Base-by-base conservation (phyloP, 2,797 vertebrate species). In the Spea hammondii region DNA sequence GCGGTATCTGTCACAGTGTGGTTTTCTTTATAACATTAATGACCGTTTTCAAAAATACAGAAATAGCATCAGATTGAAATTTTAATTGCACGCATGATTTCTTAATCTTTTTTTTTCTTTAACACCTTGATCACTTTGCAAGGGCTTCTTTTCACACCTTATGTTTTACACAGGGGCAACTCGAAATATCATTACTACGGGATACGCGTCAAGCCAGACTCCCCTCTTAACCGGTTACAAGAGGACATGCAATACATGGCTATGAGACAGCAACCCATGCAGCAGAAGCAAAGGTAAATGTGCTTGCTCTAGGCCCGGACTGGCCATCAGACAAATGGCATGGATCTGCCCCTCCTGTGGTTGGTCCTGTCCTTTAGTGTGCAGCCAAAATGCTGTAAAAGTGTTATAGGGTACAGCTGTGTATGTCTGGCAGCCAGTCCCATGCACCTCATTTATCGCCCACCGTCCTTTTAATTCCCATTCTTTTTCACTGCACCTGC, bases 201-300 rank as follows among this genome's bases (percentile, higher is more conserved):
- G 72, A 94, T 94, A 87, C 93, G 93, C 82, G 92, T 94, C 84
- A 94, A 94, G 84, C 92, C 93, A 89, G 92, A 93, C 60, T 94
- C 93, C 84, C 92, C 92, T 87, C 92, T 93, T 84, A 94, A 94
- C 87, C 89, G 92, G 49, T 88, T 94, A 69, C 93, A 94, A 84
- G 93, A 94, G 85, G 93, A 94, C 86, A 93, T 93, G 92, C 93
- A 94, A 89, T 93, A 94, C 84, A 93, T 93, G 92, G 93, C 93
- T 83, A 93, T 94, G 93, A 88, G 93, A 84, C 93, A 94, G 4
- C 93, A 94, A 70, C 93, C 93, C 86, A 92, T 94, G 92, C 92
- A 93, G 70, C 93, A 94, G 87, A 94, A 94, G 84, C 92, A 93
- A 86, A 93, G 93, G 93, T 93, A 86, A 73, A 32, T 32, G 32